Evolutionary conservation across 2,113 vertebrate genomes (phyloP), one percentile per base, ranked within the genome.

Genomic region (Spermophilus dauricus): DNA sequence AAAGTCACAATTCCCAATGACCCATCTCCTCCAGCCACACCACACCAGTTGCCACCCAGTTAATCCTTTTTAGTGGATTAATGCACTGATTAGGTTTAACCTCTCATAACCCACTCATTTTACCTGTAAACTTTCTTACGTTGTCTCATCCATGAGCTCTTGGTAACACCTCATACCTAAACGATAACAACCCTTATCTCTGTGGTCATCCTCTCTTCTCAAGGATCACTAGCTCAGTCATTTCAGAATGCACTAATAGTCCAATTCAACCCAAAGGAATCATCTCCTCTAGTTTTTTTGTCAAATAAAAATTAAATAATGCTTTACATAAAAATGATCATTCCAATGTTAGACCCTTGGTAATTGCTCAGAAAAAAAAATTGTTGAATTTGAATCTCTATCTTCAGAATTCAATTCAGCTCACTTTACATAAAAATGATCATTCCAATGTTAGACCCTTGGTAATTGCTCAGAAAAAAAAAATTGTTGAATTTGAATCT

Each of bases 401-500:
- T 39, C 51, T 84, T 83, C 69, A 67, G 80, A 72, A 73, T 75
- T 94, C 81, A 82, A 93, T 88, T 51, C 72, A 83, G 13, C 7
- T 95, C 58, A 78, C 37, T 53, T 17, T 18, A 37, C 37, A 76
- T 48, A 48, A 91, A 48, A 78, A 32, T 92, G 84, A 61, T 65
- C 53, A 94, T 91, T 86, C 26, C 34, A 67, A 8, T 32, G 20
- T 26, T 9, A 32, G 30, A 18, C 10, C 86, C 42, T 94, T 75
- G 37, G 30, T 58, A 65, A 7, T 80, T 53, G 34, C 37, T 53
- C 17, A 63, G 9, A 67, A 84, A 86, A 94, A 90, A 75, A 73
- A 77, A 37, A n/a, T 4, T 37, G 34, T 58, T 93, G 95, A 78
- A 91, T 86, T 86, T 65, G 61, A 91, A 92, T 78, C 22, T 87